Conservation (phyloP, 1,140 invertebrate genomes). For the Rhyacophila brunnea region DNA sequence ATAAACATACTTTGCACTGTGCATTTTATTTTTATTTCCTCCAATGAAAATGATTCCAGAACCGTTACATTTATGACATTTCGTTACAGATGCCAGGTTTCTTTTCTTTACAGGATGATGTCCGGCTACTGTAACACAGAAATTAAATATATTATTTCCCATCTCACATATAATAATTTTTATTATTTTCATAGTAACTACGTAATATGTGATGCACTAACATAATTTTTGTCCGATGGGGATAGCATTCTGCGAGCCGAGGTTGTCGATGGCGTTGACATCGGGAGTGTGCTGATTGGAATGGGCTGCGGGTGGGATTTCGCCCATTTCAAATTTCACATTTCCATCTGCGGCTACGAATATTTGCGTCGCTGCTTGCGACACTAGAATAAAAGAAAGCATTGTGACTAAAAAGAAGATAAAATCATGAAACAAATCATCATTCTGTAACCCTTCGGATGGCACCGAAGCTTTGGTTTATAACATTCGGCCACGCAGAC, state of each 20-base stretch:
- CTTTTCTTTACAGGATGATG: conserved; percentile 81
- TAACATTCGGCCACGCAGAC: not conserved
- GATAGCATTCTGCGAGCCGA: conserved; percentile 52
- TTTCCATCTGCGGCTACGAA: conserved; percentile 64
- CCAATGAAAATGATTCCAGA: conserved; percentile 83
- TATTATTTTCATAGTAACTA: no score
- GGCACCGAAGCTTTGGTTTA: no score
- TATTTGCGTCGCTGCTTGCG: conserved; percentile 56
- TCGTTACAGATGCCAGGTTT: conserved; percentile 77
- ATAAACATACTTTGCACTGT: conserved; percentile 37
- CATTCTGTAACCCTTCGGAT: no score
- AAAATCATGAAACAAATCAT: no score
- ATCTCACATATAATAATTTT: no score
- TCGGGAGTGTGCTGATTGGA: conserved; percentile 40
- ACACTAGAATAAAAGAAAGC: conserved; percentile 39
- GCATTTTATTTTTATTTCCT: conserved; percentile 54
- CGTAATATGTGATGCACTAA: conserved; percentile 33
- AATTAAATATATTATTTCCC: not conserved
- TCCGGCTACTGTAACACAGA: conserved; percentile 50
- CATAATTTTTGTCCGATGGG: conserved; percentile 45
- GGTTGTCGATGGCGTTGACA: conserved; percentile 38
- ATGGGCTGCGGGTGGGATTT: conserved; percentile 44
- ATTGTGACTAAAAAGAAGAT: no score
- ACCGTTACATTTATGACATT: conserved; percentile 84
- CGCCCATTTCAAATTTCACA: conserved; percentile 55